Base-by-base conservation (phyloP, 2,888 invertebrate species). In the Julus scanicus region DNA sequence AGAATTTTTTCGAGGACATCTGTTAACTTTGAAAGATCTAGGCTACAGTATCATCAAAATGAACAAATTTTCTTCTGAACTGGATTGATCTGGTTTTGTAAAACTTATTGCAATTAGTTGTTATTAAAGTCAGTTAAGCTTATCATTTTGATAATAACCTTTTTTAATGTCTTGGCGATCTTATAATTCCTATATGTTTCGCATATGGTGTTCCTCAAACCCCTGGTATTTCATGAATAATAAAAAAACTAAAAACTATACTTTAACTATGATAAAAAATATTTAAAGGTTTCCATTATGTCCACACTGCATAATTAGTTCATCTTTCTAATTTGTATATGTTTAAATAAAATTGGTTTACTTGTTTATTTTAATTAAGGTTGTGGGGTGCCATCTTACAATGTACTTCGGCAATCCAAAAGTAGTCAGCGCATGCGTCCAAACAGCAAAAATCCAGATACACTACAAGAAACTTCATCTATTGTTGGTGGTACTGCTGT, bases 401-500 rank as follows among this genome's bases (percentile, higher is more conserved):
- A 84, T 88, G 49, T 49, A 17, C 53, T 53, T 37, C 44, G 53
- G 2, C 63, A 39, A 48, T n/a, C 29, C 9, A 88, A 44, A 84
- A 9, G 6, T 13, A 40, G 20, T n/a, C 17, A 40, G 9, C 44
- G 88, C 29, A n/a, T 37, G 20, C 44, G 84, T 63, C 57, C 84
- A 17, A 84, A 88, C 40, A 84, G 88, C 37, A 88, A 88, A 84
- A 39, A 84, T 29, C 84, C 84, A 15, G 80, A 40, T 84, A 15
- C 63, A 20, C n/a, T 84, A 6, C 83, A 84, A 49, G 57, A 84
- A 29, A 87, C 87, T 8, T 89, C 89, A 80, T 40, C 49, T 17
- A 89, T 89, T 86, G 89, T 89, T 40, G 89, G 89, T 49, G 89
- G 89, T 85, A 89, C 83, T 80, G 88, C 20, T 63, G 89, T 86